Evolutionary conservation across 2,888 invertebrate species (phyloP), one percentile per base, ranked within the genome.

Genomic region (Muschampia plurimacula): DNA sequence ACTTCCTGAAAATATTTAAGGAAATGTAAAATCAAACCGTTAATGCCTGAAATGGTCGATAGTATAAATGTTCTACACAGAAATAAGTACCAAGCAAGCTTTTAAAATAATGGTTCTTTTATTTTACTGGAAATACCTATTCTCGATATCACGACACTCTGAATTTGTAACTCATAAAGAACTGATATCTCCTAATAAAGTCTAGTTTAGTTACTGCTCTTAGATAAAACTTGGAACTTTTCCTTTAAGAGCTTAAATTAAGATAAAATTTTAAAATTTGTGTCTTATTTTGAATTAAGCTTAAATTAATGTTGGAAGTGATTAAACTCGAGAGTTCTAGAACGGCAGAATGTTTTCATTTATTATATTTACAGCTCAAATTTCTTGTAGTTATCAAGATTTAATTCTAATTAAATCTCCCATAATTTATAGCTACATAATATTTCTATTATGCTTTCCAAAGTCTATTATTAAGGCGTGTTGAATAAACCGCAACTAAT

Each of bases 221-320:
- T 32, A 55, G 66, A 66, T 66, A 55, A 66, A 66, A 66, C 52
- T 66, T 66, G 66, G 22, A 39, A 55, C 28, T 55, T 66, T 46
- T 55, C 55, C 22, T 55, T 12, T 52, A 39, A 36, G 32, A 36
- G 32, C 9, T 52, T 12, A 52, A 66, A 28, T 49, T 66, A 66
- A n/a, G n/a, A 52, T 6, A 9, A 32, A 65, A 65, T 65, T 44
- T 52, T 52, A 52, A 15, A 52, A 15, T 52, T 15, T 46, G 7
- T 7, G 15, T 52, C 13, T 15, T 15, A 52, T 52, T 52, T 52
- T 52, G 15, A 52, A 12, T 15, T 15, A 15, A 15, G 8, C 15
- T 15, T 15, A 15, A 8, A 52, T 1, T 52, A 52, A 52, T 52
- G 15, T 52, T 15, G 2, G 52, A 52, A 15, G 52, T 52, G 15